phyloP scores from a whole-genome alignment of 2,113 vertebrate genomes.

The Rhea pennata region DNA sequence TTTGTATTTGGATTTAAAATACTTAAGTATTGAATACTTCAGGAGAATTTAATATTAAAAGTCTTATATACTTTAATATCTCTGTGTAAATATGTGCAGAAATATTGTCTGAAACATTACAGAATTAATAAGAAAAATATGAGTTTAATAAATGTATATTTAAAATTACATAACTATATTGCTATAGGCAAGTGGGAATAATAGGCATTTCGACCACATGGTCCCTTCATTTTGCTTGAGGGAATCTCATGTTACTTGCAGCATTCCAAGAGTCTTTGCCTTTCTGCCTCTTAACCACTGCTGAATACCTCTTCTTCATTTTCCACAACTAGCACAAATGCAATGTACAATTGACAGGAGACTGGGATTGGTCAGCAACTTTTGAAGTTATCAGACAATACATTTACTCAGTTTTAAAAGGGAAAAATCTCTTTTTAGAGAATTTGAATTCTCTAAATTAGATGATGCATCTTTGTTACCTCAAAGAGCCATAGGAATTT shows the following conservation, averaged over 20 bases:
- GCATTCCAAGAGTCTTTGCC: slow-evolving; percentile 25
- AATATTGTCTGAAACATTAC: neutral
- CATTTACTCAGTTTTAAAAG: neutral
- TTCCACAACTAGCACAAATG: neutral
- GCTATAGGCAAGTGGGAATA: slow-evolving; percentile 10
- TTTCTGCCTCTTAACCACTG: neutral
- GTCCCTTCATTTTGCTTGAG: neutral
- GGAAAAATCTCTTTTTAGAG: neutral
- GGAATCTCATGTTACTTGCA: slow-evolving; percentile 40
- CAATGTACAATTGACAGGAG: no score
- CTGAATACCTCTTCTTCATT: slow-evolving; percentile 12
- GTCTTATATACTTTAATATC: neutral
- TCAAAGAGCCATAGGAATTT: neutral
- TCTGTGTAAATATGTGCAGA: neutral
- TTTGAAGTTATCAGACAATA: no score
- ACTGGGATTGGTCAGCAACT: no score
- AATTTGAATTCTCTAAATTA: neutral
- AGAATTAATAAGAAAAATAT: slow-evolving; percentile 36
- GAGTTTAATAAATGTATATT: slow-evolving; percentile 23
- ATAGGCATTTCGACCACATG: neutral
- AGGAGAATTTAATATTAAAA: slow-evolving; percentile 6
- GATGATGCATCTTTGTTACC: neutral
- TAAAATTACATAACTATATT: neutral
- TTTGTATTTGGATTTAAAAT: neutral
- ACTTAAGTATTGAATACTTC: neutral